Conservation (phyloP, 2,797 vertebrate species). For the Percopsis omiscomaycus region DNA sequence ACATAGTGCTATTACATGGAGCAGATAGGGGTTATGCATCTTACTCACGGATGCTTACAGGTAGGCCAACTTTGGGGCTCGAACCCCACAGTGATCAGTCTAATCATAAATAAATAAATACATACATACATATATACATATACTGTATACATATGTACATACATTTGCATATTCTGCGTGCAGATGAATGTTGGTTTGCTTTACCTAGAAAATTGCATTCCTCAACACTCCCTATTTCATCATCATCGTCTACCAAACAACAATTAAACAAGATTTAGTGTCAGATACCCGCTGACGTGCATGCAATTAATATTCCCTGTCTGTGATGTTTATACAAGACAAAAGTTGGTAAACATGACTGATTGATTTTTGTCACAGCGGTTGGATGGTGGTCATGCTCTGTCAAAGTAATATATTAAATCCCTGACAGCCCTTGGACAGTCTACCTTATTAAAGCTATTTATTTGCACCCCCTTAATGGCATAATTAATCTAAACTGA, state of each 20-base stretch:
- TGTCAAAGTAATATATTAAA: conserved; percentile 65
- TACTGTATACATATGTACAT: not conserved
- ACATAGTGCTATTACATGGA: too few species aligned
- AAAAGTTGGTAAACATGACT: conserved; percentile 62
- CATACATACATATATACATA: not conserved
- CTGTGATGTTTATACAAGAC: conserved; percentile 56
- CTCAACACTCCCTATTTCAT: conserved; percentile 39
- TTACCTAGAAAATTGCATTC: conserved; percentile 42
- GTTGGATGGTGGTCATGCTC: conserved; percentile 64
- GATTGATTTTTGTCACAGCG: conserved; percentile 63
- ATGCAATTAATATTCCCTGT: conserved; percentile 64
- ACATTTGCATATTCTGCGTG: not conserved
- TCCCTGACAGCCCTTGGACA: conserved; percentile 56
- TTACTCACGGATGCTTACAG: too few species aligned
- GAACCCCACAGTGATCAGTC: too few species aligned
- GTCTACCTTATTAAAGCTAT: conserved; percentile 66
- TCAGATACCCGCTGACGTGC: conserved; percentile 51
- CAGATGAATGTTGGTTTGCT: not conserved
- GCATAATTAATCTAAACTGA: conserved; percentile 71
- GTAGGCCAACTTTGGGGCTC: too few species aligned
- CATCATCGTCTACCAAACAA: conserved; percentile 27
- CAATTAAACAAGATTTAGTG: conserved; percentile 60
- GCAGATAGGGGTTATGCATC: too few species aligned
- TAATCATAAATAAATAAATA: too few species aligned
- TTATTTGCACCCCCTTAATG: conserved; percentile 66